A percentile compares a stretch with the other conserved stretches of the same genome.
These are phyloP conservation scores for Danio kyathit DNA, from an alignment of 2,797 vertebrate genomes.

Conservation along the genomic window DNA sequence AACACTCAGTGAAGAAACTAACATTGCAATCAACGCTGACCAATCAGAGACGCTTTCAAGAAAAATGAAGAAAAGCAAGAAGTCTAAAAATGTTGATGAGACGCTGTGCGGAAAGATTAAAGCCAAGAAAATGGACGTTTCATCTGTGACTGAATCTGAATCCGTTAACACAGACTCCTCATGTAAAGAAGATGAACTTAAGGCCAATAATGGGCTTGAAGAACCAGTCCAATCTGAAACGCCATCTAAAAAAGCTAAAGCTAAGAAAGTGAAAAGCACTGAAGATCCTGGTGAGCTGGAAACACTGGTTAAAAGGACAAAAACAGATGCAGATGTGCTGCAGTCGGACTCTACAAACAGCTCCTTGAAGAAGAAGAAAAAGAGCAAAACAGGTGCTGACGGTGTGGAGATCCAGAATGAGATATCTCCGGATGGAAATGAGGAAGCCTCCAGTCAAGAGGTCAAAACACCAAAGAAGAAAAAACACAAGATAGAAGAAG, in stretches of 20 bases:
- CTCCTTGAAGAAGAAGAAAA: conserved; percentile 43
- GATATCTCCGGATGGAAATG: not conserved
- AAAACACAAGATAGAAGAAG: conserved; percentile 43
- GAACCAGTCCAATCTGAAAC: conserved; percentile 30
- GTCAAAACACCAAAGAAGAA: conserved; percentile 56
- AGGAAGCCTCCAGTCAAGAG: conserved; percentile 22
- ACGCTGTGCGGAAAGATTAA: not conserved
- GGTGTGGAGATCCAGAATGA: not conserved
- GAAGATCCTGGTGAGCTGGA: not conserved
- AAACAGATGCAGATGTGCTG: not conserved
- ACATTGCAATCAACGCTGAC: not conserved
- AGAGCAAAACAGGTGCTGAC: not conserved
- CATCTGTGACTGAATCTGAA: conserved; percentile 3
- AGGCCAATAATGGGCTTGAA: not conserved
- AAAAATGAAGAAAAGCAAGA: conserved; percentile 10
- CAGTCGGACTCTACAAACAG: not conserved
- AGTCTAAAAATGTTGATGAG: not conserved
- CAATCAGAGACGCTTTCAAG: conserved; percentile 7
- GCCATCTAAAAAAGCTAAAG: conserved; percentile 45
- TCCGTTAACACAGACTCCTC: not conserved
- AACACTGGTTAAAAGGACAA: not conserved
- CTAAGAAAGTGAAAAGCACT: conserved; percentile 9
- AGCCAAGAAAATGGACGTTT: conserved; percentile 6
- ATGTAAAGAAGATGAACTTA: conserved; percentile 14
- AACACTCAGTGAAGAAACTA: conserved; percentile 18